Percentiles rank a stretch among this genome's conserved stretches.
These are phyloP conservation scores for Eulemur mongoz DNA, from an alignment of 2,797 vertebrate species.

Conservation along the genomic window DNA sequence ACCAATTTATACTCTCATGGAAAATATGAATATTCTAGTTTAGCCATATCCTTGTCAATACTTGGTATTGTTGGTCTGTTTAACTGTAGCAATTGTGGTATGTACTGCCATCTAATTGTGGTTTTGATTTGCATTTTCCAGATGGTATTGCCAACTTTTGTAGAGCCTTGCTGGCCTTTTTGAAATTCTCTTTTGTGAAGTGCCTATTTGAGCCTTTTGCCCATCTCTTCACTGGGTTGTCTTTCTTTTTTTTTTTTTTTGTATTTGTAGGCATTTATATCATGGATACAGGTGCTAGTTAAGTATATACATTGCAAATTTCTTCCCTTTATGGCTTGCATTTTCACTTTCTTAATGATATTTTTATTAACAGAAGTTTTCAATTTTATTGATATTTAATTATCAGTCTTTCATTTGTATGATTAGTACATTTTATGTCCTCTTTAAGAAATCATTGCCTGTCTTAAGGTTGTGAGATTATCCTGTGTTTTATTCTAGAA, in stretches of 20 bases:
- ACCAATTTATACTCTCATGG: background rate
- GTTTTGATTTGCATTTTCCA: background rate
- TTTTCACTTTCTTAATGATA: background rate
- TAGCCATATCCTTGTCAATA: background rate
- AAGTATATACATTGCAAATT: background rate
- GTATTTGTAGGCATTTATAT: background rate
- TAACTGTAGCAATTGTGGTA: background rate
- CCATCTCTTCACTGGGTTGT: background rate
- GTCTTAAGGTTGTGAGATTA: background rate
- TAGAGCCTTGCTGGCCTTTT: background rate
- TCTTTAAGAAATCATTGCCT: background rate
- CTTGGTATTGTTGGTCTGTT: background rate
- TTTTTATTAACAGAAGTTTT: background rate
- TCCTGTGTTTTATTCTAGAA: conserved; percentile 1
- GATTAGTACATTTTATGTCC: background rate
- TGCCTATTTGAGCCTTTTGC: background rate
- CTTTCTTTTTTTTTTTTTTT: background rate
- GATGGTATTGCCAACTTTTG: background rate
- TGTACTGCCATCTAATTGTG: background rate
- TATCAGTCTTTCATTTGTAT: background rate
- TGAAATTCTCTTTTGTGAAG: background rate
- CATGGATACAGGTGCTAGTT: background rate
- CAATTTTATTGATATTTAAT: background rate
- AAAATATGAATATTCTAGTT: background rate
- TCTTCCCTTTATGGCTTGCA: background rate